phyloP scores from a whole-genome alignment of 2,797 vertebrate species.

The Acanthopagrus latus region DNA sequence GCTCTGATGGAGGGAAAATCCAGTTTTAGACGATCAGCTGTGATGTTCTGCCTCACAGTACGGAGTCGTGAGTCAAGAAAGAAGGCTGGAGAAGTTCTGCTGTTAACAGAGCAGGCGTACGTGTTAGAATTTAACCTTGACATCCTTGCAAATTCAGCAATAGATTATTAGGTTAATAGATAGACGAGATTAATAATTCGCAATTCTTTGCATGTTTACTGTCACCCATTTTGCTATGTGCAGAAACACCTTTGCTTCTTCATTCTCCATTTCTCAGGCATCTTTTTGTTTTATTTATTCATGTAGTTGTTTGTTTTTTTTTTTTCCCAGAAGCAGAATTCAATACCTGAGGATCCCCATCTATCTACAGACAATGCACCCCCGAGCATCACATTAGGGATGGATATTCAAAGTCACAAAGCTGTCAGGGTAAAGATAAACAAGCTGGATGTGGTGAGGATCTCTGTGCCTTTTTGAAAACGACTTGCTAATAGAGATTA shows the following conservation, averaged over 20 bases:
- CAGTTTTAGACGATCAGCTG: conserved; percentile 42
- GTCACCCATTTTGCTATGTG: neutral
- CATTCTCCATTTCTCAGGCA: conserved; percentile 22
- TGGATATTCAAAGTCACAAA: conserved; percentile 58
- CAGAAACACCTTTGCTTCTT: conserved; percentile 19
- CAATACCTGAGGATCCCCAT: conserved; percentile 47
- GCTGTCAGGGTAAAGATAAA: conserved; percentile 61
- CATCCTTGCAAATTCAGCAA: conserved; percentile 1
- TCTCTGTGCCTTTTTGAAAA: conserved; percentile 32
- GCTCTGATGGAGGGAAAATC: conserved; percentile 61
- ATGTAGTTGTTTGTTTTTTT: neutral
- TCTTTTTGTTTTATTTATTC: conserved; percentile 22
- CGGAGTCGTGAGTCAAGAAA: conserved; percentile 26
- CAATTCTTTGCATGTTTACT: neutral
- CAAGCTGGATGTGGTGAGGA: conserved; percentile 50
- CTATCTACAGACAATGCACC: conserved; percentile 45
- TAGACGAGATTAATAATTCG: neutral
- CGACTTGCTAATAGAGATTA: conserved; percentile 51
- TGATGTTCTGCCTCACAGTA: conserved; percentile 31
- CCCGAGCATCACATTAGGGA: conserved; percentile 40
- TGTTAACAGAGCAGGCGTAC: neutral
- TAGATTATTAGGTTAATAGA: no score
- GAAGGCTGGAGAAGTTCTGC: neutral
- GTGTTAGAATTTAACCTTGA: conserved; percentile 14
- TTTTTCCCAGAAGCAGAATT: conserved; percentile 26